These are phyloP conservation scores for Osedax fenrisi DNA, from an alignment of 2,888 invertebrate species.

Conservation along the genomic window DNA sequence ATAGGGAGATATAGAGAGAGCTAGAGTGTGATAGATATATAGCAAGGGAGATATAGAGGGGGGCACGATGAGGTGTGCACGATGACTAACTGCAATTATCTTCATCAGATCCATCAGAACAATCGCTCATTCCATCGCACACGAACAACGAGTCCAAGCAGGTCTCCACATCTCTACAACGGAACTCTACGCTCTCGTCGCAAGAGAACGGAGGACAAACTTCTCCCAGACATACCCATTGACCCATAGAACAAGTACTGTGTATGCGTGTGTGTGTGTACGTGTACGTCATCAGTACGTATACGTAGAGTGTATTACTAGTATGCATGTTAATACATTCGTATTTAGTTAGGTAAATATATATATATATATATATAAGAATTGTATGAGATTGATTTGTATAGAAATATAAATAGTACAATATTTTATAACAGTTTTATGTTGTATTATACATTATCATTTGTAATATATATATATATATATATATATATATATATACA, in stretches of 20 bases:
- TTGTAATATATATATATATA: too few species aligned
- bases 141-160: slow-evolving; percentile 8
- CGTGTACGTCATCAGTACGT: neutral
- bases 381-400: too few species aligned
- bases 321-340: neutral
- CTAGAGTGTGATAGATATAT: neutral
- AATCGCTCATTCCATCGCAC: slow-evolving; percentile 33
- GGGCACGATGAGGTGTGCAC: neutral
- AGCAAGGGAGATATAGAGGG: neutral
- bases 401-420: too few species aligned
- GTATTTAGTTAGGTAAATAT: too few species aligned
- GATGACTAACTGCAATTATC: slow-evolving; percentile 25
- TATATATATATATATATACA: slow-evolving; percentile 2
- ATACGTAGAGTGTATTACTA: neutral
- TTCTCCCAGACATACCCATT: neutral
- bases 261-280: too few species aligned
- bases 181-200: neutral
- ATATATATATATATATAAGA: too few species aligned
- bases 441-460: too few species aligned
- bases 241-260: slow-evolving; percentile 4
- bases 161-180: neutral
- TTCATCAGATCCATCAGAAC: slow-evolving; percentile 32
- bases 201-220: slow-evolving; percentile 2
- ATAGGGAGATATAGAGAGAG: neutral
- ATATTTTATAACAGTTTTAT: too few species aligned